Percentiles rank a stretch among this genome's conserved stretches.
These are phyloP conservation scores for Orthosia gothica DNA, from an alignment of 2,888 invertebrate species.

Conservation along the genomic window DNA sequence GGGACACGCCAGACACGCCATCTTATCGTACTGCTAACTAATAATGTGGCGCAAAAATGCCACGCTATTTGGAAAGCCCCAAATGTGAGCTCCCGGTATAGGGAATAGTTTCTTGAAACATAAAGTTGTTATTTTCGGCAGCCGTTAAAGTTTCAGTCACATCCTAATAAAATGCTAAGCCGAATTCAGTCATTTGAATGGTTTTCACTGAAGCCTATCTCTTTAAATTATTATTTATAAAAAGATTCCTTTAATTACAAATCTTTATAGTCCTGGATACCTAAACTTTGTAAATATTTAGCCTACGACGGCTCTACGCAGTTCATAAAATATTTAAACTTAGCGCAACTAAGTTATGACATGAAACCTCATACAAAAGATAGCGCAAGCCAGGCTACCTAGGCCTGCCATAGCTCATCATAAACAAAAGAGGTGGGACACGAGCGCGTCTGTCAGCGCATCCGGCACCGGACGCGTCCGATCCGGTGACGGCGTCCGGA, in stretches of 20 bases:
- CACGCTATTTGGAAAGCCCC: slow-evolving; percentile 2
- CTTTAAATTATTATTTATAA: not conserved
- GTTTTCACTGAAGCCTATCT: not conserved
- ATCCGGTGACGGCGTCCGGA: slow-evolving; percentile 48
- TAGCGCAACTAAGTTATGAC: not conserved
- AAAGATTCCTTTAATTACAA: not conserved
- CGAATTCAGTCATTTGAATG: not conserved
- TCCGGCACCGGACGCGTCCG: slow-evolving; percentile 51
- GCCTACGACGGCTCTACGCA: not conserved
- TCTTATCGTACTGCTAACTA: slow-evolving; percentile 38
- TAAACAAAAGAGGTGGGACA: slow-evolving; percentile 54
- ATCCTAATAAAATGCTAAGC: not conserved
- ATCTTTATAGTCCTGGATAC: not conserved
- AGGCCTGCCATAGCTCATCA: slow-evolving; percentile 23
- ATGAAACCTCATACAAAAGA: slow-evolving; percentile 17
- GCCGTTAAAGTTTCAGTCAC: not conserved
- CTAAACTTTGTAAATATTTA: not conserved
- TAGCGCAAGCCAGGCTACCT: slow-evolving; percentile 5
- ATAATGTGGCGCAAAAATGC: slow-evolving; percentile 25
- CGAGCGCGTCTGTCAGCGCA: slow-evolving; percentile 48
- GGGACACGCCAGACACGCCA: slow-evolving; percentile 53
- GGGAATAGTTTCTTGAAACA: slow-evolving; percentile 1
- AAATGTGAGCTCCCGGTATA: not conserved
- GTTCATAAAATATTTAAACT: slow-evolving; percentile 1
- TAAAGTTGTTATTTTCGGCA: not conserved